phyloP scores from a whole-genome alignment of 2,888 invertebrate species.

The Troilus luridus region DNA sequence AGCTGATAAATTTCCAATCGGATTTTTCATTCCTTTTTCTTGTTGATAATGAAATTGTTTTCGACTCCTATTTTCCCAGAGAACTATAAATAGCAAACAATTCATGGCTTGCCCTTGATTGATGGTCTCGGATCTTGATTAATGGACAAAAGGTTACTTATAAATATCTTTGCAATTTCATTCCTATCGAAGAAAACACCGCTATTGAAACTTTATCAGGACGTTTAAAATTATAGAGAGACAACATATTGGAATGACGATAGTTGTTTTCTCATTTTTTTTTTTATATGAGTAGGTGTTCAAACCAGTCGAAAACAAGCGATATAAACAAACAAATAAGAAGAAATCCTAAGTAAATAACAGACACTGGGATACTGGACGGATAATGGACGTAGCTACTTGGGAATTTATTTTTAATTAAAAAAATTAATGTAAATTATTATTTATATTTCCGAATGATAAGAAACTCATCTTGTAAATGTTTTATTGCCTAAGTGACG shows the following conservation, averaged over 20 bases:
- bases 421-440: no score
- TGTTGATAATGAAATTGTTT: constrained; percentile 6
- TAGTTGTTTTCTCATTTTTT: background rate
- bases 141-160: background rate
- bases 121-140: background rate
- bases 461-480: background rate
- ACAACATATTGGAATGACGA: background rate
- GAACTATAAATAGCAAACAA: background rate
- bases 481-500: background rate
- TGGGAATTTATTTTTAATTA: no score
- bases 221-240: background rate
- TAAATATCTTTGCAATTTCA: background rate
- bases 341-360: no score
- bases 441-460: background rate
- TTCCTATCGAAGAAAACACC: background rate
- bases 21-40: background rate
- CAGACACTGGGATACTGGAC: no score
- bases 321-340: no score
- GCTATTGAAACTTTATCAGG: background rate
- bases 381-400: no score
- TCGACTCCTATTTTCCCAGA: background rate
- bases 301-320: no score
- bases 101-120: background rate
- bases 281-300: background rate
- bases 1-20: background rate